Percentiles rank a stretch among this genome's conserved stretches.
These are phyloP conservation scores for Apamea epomidion DNA, from an alignment of 2,888 invertebrate genomes.

Conservation along the genomic window DNA sequence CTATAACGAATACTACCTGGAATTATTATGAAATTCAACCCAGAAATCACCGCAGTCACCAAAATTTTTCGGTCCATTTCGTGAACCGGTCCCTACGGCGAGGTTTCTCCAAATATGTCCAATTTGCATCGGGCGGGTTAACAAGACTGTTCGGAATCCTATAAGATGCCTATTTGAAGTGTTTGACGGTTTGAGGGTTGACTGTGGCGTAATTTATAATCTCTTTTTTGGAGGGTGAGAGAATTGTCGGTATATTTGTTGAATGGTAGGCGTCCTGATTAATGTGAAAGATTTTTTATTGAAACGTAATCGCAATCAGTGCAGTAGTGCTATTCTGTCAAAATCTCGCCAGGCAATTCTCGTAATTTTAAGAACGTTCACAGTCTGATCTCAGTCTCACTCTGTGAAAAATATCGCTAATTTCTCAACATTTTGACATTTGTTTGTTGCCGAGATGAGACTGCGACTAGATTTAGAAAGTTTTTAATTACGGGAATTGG, in stretches of 20 bases:
- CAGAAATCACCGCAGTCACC: not conserved
- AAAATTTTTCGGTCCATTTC: not conserved
- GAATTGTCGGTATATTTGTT: not conserved
- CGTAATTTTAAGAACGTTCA: too few species aligned
- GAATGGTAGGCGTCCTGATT: not conserved
- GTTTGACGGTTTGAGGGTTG: constrained; percentile 11
- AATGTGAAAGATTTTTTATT: not conserved
- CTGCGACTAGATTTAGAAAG: too few species aligned
- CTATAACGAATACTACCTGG: too few species aligned
- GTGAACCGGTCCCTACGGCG: constrained; percentile 1
- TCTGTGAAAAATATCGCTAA: too few species aligned
- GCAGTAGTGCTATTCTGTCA: too few species aligned
- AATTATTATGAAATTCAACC: not conserved
- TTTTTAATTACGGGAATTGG: too few species aligned
- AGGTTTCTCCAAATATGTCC: constrained; percentile 31
- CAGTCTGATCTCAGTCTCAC: too few species aligned
- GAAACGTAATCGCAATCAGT: not conserved
- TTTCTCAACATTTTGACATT: too few species aligned
- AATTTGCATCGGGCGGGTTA: constrained; percentile 54
- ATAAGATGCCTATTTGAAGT: constrained; percentile 38
- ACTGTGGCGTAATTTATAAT: constrained; percentile 4
- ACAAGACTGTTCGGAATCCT: constrained; percentile 35
- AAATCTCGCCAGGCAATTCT: too few species aligned
- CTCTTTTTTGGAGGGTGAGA: not conserved
- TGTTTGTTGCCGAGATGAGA: too few species aligned